Base-by-base conservation (phyloP, 1,140 invertebrate genomes). In the Nasonia longicornis region DNA sequence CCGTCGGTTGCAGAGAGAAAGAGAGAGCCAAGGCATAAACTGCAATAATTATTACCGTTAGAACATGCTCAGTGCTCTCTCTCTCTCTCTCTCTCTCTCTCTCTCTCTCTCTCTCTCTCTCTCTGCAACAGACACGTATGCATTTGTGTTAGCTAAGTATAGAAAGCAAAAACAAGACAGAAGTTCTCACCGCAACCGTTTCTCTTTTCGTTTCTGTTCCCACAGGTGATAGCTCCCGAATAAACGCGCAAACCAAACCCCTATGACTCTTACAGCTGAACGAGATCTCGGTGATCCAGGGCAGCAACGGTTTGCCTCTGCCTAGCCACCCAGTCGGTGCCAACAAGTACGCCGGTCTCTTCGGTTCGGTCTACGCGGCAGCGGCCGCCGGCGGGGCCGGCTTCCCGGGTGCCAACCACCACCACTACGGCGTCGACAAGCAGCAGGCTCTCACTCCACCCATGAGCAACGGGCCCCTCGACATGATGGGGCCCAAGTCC, bases 241-340 rank as follows among this genome's bases (percentile, higher is more conserved):
- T 78, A 83, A 85, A 0, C 72, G 48, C 38, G n/a, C 42, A 69
- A 69, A 70, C 42, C 29, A 74, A 72, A 74, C 31, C 80, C 63
- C 72, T 74, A 84, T 86, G 75, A 31, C 35, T 67, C 48, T 91
- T 91, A 79, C 89, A 94, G 91, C 89, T 94, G 88, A 94, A 93
- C 87, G 93, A 94, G 88, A 93, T 94, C 81, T 93, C 93, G 80
- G 93, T 93, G 77, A 93, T 94, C 58, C 93, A 94, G 82, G 91
- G 89, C 83, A 91, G 89, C 84, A 92, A 91, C 77, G 90, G 90
- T 12, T 81, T 90, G 77, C 87, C 88, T 1, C 29, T 82, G n/a
- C 70, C 81, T 0, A 66, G 83, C 86, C n/a, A 89, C 82, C 87
- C 88, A 63, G 86, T 88, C 71, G 84, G 84, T 83, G 85, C 88